These are phyloP conservation scores for Esox masquinongy DNA, from an alignment of 2,797 vertebrate species.

Conservation along the genomic window DNA sequence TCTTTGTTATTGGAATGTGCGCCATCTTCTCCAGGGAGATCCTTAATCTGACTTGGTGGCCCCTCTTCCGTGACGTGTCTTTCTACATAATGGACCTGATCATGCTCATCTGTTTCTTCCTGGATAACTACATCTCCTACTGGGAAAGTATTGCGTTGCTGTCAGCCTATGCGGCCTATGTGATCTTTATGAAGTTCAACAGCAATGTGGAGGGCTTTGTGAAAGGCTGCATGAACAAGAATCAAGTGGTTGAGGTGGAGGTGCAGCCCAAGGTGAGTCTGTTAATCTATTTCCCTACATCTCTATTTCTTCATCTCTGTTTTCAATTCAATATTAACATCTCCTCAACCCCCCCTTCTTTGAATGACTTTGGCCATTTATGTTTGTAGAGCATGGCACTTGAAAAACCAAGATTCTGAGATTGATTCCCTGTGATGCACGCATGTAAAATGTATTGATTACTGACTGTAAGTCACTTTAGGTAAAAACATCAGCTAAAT, in stretches of 20 bases:
- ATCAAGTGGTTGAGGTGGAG: constrained; percentile 94
- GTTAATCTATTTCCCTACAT: constrained; percentile 24
- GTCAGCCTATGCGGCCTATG: constrained; percentile 84
- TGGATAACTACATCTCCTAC: constrained; percentile 93
- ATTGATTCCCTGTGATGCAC: too few species aligned
- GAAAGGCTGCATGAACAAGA: constrained; percentile 86
- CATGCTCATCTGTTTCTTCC: constrained; percentile 96
- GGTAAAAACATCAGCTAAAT: too few species aligned
- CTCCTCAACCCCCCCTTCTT: background rate
- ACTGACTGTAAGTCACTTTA: too few species aligned
- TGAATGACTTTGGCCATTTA: constrained; percentile 4
- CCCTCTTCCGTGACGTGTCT: constrained; percentile 95
- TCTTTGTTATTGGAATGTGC: constrained; percentile 99
- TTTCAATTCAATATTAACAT: constrained; percentile 14
- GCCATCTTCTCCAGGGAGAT: constrained; percentile 98
- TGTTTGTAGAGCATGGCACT: background rate
- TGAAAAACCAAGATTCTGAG: too few species aligned
- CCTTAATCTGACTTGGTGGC: constrained; percentile 98
- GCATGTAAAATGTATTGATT: too few species aligned
- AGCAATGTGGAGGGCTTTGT: constrained; percentile 83
- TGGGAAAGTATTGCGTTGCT: constrained; percentile 91
- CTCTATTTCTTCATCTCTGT: background rate
- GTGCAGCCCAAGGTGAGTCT: constrained; percentile 91
- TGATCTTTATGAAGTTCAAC: constrained; percentile 98
- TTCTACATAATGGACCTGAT: constrained; percentile 97